These are phyloP conservation scores for Enteromius paludinosus DNA, from an alignment of 2,797 vertebrate species.

Conservation along the genomic window DNA sequence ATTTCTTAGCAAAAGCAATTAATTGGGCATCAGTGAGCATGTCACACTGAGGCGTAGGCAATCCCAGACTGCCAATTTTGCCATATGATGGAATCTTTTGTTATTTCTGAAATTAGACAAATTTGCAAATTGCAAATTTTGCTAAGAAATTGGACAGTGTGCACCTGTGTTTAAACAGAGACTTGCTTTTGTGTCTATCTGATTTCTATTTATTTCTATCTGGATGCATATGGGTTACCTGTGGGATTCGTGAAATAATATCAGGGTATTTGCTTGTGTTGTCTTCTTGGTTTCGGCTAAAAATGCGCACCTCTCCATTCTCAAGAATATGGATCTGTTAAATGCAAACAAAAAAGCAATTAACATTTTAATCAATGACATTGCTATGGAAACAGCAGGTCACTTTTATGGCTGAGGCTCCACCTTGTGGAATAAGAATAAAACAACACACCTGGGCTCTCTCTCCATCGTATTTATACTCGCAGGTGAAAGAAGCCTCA, in stretches of 20 bases:
- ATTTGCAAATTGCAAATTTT: not conserved
- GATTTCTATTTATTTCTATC: not conserved
- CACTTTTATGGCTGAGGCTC: not conserved
- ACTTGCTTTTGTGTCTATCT: not conserved
- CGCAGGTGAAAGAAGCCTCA: slow-evolving; percentile 89
- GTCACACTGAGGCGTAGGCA: slow-evolving; percentile 2
- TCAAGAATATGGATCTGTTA: slow-evolving; percentile 89
- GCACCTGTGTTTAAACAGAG: not conserved
- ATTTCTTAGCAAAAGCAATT: slow-evolving; percentile 30
- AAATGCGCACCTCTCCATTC: slow-evolving; percentile 84
- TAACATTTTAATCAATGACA: not conserved
- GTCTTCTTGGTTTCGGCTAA: slow-evolving; percentile 93
- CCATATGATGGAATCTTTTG: slow-evolving; percentile 14
- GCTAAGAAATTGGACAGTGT: not conserved
- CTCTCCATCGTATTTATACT: slow-evolving; percentile 94
- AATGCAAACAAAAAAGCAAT: slow-evolving; percentile 11
- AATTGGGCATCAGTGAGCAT: slow-evolving; percentile 19
- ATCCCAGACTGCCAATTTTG: slow-evolving; percentile 13
- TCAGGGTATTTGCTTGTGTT: slow-evolving; percentile 92
- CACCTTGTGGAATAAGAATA: slow-evolving; percentile 32
- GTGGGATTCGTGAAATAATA: slow-evolving; percentile 85
- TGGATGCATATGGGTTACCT: slow-evolving; percentile 73
- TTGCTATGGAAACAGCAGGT: slow-evolving; percentile 7
- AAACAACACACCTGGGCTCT: slow-evolving; percentile 83
- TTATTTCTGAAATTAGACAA: slow-evolving; percentile 24